A percentile compares a stretch with the other conserved stretches of the same genome.
phyloP scores from a whole-genome alignment of 2,797 vertebrate species.

The Sebastiscus albofasciatus region DNA sequence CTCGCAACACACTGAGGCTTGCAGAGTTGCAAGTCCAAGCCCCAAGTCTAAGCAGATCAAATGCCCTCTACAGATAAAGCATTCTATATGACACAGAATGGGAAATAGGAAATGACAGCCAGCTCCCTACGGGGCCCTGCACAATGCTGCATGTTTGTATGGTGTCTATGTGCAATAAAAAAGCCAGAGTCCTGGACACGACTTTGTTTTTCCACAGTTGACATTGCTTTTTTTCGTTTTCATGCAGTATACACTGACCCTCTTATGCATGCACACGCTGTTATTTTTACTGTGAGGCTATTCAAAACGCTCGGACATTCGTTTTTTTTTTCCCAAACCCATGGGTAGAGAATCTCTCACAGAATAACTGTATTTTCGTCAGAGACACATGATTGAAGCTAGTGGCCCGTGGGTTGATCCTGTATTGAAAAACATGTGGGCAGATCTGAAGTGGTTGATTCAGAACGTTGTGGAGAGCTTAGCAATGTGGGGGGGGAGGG shows the following conservation, averaged over 20 bases:
- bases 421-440: slow-evolving; percentile 60
- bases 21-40: slow-evolving; percentile 55
- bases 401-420: slow-evolving; percentile 51
- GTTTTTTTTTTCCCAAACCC: background rate
- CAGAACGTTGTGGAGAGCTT: slow-evolving; percentile 32
- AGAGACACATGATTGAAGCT: slow-evolving; percentile 43
- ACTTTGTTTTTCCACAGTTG: slow-evolving; percentile 21
- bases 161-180: slow-evolving; percentile 6
- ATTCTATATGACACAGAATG: slow-evolving; percentile 60
- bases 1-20: slow-evolving; percentile 19
- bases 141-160: slow-evolving; percentile 27
- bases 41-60: slow-evolving; percentile 69
- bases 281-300: background rate
- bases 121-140: slow-evolving; percentile 44
- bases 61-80: slow-evolving; percentile 60
- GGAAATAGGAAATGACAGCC: slow-evolving; percentile 74
- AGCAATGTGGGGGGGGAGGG: background rate
- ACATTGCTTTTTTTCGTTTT: slow-evolving; percentile 4
- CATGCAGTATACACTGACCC: background rate
- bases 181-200: background rate
- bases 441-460: slow-evolving; percentile 64
- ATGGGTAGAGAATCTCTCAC: slow-evolving; percentile 23
- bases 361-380: slow-evolving; percentile 38
- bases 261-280: background rate
- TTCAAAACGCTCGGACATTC: background rate